phyloP scores from a whole-genome alignment of 2,888 invertebrate species.

The Danaus chrysippus region DNA sequence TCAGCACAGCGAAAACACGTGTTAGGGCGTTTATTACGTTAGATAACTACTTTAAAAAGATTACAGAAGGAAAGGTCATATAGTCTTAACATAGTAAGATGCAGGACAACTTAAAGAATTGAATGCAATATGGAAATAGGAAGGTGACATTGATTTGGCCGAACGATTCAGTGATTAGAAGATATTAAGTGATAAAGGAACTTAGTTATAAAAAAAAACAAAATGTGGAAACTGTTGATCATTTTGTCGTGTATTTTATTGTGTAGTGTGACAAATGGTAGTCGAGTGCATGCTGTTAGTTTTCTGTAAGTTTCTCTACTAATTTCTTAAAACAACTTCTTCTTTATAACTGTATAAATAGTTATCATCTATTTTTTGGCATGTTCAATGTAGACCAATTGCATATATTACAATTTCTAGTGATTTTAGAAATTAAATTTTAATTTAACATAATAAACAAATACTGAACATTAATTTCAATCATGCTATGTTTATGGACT shows the following conservation, averaged over 20 bases:
- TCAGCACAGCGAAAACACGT: constrained; percentile 29
- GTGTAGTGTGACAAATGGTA: constrained; percentile 41
- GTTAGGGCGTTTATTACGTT: constrained; percentile 31
- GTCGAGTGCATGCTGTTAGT: constrained; percentile 65
- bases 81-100: constrained; percentile 27
- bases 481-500: too few relatives aligned
- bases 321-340: neutral
- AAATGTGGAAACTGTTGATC: constrained; percentile 35
- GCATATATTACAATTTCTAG: too few relatives aligned
- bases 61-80: constrained; percentile 25
- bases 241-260: constrained; percentile 40
- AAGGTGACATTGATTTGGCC: neutral
- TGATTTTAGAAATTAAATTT: too few relatives aligned
- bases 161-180: constrained; percentile 21
- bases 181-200: constrained; percentile 16
- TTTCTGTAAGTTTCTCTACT: constrained; percentile 54
- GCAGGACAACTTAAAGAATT: constrained; percentile 11
- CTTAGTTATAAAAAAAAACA: constrained; percentile 27
- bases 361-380: too few relatives aligned
- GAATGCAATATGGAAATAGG: constrained; percentile 4
- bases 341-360: too few relatives aligned
- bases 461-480: too few relatives aligned
- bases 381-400: too few relatives aligned
- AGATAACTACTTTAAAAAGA: constrained; percentile 33
- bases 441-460: too few relatives aligned